Conservation (phyloP, 2,888 invertebrate species). For the Drosophila macrospina region DNA sequence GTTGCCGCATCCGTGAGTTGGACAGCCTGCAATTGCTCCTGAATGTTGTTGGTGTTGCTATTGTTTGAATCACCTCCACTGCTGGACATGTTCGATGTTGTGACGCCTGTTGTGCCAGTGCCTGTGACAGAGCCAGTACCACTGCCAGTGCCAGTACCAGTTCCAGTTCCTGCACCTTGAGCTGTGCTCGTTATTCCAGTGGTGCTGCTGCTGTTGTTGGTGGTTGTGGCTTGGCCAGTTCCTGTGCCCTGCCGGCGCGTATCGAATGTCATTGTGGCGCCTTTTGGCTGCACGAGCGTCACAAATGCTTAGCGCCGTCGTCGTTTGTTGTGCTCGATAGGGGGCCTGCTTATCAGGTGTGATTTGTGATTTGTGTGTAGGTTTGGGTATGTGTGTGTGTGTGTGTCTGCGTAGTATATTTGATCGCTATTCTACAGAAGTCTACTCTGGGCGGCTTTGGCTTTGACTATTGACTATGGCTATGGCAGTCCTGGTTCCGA, state of each 20-base stretch:
- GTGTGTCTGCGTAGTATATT: slow-evolving; percentile 22
- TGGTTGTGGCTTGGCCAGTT: slow-evolving; percentile 61
- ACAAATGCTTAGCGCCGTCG: slow-evolving; percentile 51
- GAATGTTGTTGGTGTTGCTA: slow-evolving; percentile 46
- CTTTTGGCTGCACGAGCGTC: slow-evolving; percentile 48
- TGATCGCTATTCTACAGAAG: slow-evolving; percentile 60
- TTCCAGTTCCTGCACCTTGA: slow-evolving; percentile 41
- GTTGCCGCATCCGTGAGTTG: slow-evolving; percentile 40
- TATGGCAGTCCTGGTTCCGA: slow-evolving; percentile 71
- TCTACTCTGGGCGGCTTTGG: slow-evolving; percentile 74
- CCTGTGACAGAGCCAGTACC: slow-evolving; percentile 48
- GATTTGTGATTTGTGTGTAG: slow-evolving; percentile 22
- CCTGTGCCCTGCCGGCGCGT: slow-evolving; percentile 80
- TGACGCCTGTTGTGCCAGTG: slow-evolving; percentile 38
- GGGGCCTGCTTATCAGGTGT: neutral
- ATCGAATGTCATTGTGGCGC: slow-evolving; percentile 84
- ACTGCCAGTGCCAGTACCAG: slow-evolving; percentile 45
- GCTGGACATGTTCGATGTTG: slow-evolving; percentile 58
- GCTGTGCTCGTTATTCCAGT: slow-evolving; percentile 67
- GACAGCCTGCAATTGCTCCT: slow-evolving; percentile 35
- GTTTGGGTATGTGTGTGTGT: slow-evolving; percentile 24
- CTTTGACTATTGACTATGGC: slow-evolving; percentile 63
- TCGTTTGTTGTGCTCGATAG: slow-evolving; percentile 34
- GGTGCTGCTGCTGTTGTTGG: slow-evolving; percentile 49
- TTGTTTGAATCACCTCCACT: slow-evolving; percentile 53